phyloP scores from a whole-genome alignment of 2,113 vertebrate species.

The Cyprinus carpio region DNA sequence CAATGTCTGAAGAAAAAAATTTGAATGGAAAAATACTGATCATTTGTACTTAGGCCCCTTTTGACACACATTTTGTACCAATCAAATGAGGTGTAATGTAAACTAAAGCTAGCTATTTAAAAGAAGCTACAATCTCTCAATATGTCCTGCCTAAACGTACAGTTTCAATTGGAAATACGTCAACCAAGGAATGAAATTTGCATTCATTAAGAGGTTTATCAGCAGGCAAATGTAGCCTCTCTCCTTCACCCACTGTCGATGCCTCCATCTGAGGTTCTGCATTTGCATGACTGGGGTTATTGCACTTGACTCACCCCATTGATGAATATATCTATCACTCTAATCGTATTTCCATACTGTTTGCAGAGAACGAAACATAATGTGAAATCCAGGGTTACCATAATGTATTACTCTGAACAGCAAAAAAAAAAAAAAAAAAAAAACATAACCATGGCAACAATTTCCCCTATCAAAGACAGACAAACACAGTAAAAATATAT shows the following conservation, averaged over 20 bases:
- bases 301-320: constrained; percentile 24
- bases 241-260: not conserved
- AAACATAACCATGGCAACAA: not conserved
- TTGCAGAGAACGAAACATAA: not conserved
- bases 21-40: not conserved
- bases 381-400: not conserved
- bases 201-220: not conserved
- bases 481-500: not conserved
- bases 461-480: not conserved
- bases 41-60: not conserved
- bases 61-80: not conserved
- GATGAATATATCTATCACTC: constrained; percentile 38
- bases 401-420: constrained; percentile 3
- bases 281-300: constrained; percentile 27
- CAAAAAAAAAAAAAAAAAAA: not conserved
- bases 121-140: not conserved
- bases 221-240: not conserved
- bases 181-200: not conserved
- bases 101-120: constrained; percentile 6
- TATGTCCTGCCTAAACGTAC: not conserved
- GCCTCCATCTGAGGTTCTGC: not conserved
- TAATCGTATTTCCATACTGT: constrained; percentile 27
- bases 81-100: not conserved
- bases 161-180: not conserved
- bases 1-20: not conserved